Base-by-base conservation (phyloP, 1,140 invertebrate genomes). In the Drosophila pachea region DNA sequence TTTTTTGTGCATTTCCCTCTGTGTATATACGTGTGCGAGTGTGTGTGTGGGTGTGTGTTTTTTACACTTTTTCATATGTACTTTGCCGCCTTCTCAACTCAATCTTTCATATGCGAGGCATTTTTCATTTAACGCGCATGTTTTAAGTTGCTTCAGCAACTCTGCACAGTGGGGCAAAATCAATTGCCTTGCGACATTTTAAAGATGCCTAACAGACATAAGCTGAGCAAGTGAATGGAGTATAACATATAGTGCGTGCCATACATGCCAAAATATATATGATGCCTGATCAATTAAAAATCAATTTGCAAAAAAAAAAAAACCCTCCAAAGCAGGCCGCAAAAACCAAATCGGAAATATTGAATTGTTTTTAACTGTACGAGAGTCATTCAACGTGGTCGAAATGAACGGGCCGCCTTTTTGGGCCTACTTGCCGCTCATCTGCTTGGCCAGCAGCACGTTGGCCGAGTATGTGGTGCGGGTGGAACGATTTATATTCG, bases 31-130 rank as follows among this genome's bases (percentile, higher is more conserved):
- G 52, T 68, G 35, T 7, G 3, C 11, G 35, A 9, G 4, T 36
- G 35, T 36, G 42, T 29, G 52, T 43, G 38, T 63, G 29, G 43
- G 31, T 62, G 52, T 68, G 12, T 55, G 16, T 52, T 64, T 69
- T 56, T 68, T 33, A 38, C 42, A 60, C 36, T 61, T 62, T 68
- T 64, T 69, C 52, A 47, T 60, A 70, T 74, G 55, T 68, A 76
- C 71, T 76, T 68, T 74, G 64, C 52, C 56, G 58, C 38, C 43
- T 75, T 61, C 75, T 62, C 54, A 65, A 54, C 79, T 78, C 58
- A 83, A 78, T 83, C 65, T 73, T 73, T 74, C 43, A 77, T 58
- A 72, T 63, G 32, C 63, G 71, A 64, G 63, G 63, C 76, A 84
- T 82, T 82, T 42, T 83, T 75, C 43, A 75, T 72, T 78, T 78